These are phyloP conservation scores for Erannis defoliaria DNA, from an alignment of 2,888 invertebrate genomes.

Conservation along the genomic window DNA sequence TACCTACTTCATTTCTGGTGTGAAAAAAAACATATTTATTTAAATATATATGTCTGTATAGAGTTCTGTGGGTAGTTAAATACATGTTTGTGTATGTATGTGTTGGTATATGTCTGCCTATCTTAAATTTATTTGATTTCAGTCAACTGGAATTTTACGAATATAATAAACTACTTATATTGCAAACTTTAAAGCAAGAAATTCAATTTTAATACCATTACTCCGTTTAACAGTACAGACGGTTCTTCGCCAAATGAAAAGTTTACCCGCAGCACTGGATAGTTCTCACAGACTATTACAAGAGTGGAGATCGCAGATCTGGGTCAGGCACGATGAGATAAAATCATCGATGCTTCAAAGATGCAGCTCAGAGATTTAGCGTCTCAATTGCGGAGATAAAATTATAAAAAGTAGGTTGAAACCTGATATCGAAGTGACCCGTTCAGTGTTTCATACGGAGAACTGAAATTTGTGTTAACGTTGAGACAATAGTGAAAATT, in stretches of 20 bases:
- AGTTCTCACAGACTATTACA: slow-evolving; percentile 37
- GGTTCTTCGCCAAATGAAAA: slow-evolving; percentile 29
- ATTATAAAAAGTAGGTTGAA: slow-evolving; percentile 48
- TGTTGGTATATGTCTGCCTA: too few species aligned
- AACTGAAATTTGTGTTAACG: too few species aligned
- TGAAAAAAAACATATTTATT: too few species aligned
- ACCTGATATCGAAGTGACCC: slow-evolving; percentile 41
- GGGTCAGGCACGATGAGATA: slow-evolving; percentile 59
- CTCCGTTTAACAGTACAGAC: slow-evolving; percentile 9
- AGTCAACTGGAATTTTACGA: too few species aligned
- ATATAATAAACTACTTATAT: slow-evolving; percentile 10
- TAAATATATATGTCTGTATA: too few species aligned
- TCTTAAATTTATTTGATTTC: too few species aligned
- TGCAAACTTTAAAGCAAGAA: slow-evolving; percentile 17
- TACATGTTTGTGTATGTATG: too few species aligned
- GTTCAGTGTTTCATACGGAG: too few species aligned
- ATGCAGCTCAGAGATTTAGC: slow-evolving; percentile 53
- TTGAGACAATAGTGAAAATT: too few species aligned
- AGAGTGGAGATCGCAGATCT: slow-evolving; percentile 47
- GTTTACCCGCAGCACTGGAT: slow-evolving; percentile 8
- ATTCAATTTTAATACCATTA: slow-evolving; percentile 12
- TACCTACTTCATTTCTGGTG: too few species aligned
- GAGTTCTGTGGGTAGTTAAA: too few species aligned
- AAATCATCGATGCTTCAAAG: slow-evolving; percentile 60
- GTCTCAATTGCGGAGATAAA: slow-evolving; percentile 50